Evolutionary conservation across 2,113 vertebrate genomes (phyloP), one percentile per base, ranked within the genome.

Genomic region (Cryptotis parvus): DNA sequence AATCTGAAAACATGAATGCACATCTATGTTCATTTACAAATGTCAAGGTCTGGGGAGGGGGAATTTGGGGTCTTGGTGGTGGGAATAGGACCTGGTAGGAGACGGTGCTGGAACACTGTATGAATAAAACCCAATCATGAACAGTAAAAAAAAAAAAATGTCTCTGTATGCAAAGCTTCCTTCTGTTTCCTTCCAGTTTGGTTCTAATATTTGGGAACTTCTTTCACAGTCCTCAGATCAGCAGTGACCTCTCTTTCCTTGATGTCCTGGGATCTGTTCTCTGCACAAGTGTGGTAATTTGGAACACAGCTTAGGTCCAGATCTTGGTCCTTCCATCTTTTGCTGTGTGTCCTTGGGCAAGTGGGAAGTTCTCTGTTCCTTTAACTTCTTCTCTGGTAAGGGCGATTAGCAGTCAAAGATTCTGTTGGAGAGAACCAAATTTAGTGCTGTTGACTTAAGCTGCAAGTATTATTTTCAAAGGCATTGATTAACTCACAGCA

Each of bases 361-460:
- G 84, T 80, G 61, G 52, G 55, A 70, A 37, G 68, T 68, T 84
- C n/a, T 43, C 37, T 88, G 16, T n/a, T 76, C 37, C 31, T 87
- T 49, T 52, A 9, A 69, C 27, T 84, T 75, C 41, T 68, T 58
- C 20, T 75, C 37, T 81, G 12, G 43, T 84, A 70, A 81, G 85
- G 35, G 24, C 27, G 18, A 63, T 39, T 45, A 79, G 41, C 58
- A 9, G 24, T 61, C 29, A 72, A 43, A 35, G 10, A 77, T 63
- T 79, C 63, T 84, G n/a, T 78, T 84, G 20, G 15, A 72, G 61
- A 94, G 37, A 91, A 52, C 3, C 61, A n/a, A 85, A 70, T 85
- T 63, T 84, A 31, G 16, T 65, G 58, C 68, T 70, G 22, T 43
- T 55, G 68, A 79, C 31, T 61, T 37, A 75, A 88, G 6, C 31